Evolutionary conservation across 2,888 invertebrate genomes (phyloP), one percentile per base, ranked within the genome.

Genomic region (Anagyrus pseudococci): DNA sequence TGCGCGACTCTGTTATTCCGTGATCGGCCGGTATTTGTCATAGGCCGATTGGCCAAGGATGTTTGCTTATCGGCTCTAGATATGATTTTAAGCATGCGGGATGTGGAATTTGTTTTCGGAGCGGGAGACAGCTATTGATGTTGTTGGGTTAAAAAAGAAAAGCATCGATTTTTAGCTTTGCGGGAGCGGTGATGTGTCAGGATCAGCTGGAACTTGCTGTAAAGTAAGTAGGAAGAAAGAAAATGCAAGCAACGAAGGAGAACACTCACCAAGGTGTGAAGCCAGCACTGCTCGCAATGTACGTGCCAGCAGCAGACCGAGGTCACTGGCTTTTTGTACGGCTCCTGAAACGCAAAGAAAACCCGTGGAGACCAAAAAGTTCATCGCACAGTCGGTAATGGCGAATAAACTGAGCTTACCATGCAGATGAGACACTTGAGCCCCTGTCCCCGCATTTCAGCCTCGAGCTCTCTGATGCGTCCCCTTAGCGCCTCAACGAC

Each of bases 261-360:
- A 55, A 40, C 59, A 81, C 84, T 82, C 77, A 87, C 87, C 84
- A 88, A 75, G 47, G 89, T 88, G 75, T 87, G 86, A 25, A 90
- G 81, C 90, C 90, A 91, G 77, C 91, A 91, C 69, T 88, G 85
- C 83, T 96, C 95, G 76, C 97, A 97, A 80, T 96, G 93, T 0
- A 96, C 96, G 81, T 97, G 97, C 96, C 96, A 97, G 81, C 97
- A 97, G 76, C 94, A 94, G 64, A 96, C 91, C 1, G 96, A 96
- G 56, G 94, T 94, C 6, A 95, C 90, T 0, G 96, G 95, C 43
- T 92, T 92, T 58, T 86, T 86, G 80, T 94, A 94, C 29, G 89
- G 86, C 56, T 93, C 94, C 87, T 87, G 76, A 7, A 83, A 80
- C 17, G 6, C 6, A 46, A 47, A 58, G 29, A 33, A 17, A 50